Evolutionary conservation across 2,113 vertebrate genomes (phyloP).

Genomic region (Tetrao urogallus): DNA sequence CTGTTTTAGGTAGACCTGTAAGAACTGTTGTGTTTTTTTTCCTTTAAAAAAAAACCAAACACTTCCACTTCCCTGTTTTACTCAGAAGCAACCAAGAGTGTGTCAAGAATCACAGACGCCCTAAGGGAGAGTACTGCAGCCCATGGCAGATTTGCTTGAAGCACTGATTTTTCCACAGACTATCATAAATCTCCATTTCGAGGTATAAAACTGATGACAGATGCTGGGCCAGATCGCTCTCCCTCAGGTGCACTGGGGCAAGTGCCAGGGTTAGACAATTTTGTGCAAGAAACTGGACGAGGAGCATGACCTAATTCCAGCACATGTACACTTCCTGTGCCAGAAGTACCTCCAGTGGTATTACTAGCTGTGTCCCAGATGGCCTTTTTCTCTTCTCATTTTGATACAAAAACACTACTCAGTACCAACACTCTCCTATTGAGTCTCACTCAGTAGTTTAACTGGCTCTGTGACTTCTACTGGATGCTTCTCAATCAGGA

Average conservation of each 20-base stretch:
- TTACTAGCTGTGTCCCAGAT: slow-evolving; percentile 73
- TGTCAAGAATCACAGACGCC: slow-evolving; percentile 25
- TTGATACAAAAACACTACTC: neutral
- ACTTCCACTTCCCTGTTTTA: neutral
- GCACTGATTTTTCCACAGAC: slow-evolving; percentile 27
- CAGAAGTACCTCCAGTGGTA: slow-evolving; percentile 62
- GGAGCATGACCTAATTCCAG: slow-evolving; percentile 78
- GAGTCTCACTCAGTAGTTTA: neutral
- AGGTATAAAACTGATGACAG: slow-evolving; percentile 60
- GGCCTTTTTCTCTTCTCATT: slow-evolving; percentile 56
- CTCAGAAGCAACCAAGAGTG: neutral
- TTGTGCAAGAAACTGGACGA: slow-evolving; percentile 59
- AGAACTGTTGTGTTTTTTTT: neutral
- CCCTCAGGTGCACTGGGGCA: slow-evolving; percentile 69
- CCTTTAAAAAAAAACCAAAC: no score
- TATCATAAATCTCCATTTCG: slow-evolving; percentile 26
- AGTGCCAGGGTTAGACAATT: slow-evolving; percentile 71
- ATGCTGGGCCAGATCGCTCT: slow-evolving; percentile 74
- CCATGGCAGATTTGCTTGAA: neutral
- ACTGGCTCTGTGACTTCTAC: neutral
- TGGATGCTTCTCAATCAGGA: neutral
- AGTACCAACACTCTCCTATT: neutral
- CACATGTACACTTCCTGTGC: slow-evolving; percentile 48
- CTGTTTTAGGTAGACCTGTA: neutral
- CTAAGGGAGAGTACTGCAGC: slow-evolving; percentile 13